Evolutionary conservation across 1,140 invertebrate species (phyloP).

Genomic region (Atta colombica): DNA sequence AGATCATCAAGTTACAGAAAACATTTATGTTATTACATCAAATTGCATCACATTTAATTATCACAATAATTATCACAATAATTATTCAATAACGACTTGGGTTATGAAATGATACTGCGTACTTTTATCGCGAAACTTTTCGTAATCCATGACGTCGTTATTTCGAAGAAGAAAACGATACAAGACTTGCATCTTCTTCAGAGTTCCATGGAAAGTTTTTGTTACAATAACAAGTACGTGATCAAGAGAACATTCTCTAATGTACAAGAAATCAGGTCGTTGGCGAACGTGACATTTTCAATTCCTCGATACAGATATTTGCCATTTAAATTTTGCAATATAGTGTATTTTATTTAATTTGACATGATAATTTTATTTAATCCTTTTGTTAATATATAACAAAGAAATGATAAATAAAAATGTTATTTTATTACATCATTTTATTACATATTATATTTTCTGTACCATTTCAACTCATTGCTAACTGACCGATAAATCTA

Average conservation of each 20-base stretch:
- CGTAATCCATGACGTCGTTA: constrained; percentile 45
- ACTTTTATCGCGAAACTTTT: constrained; percentile 21
- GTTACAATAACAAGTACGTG: constrained; percentile 69
- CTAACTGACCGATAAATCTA: not conserved
- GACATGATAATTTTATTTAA: not conserved
- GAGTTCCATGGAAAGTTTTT: constrained; percentile 49
- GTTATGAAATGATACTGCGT: not conserved
- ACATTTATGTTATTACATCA: not conserved
- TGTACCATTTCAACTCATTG: not conserved
- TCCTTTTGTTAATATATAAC: not conserved
- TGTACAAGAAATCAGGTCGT: constrained; percentile 1
- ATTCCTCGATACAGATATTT: not conserved
- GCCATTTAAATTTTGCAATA: no score
- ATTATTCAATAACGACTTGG: constrained; percentile 2
- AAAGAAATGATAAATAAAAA: constrained; percentile 4
- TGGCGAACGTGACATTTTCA: constrained; percentile 56
- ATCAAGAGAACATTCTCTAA: constrained; percentile 39
- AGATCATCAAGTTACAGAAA: not conserved
- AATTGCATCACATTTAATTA: constrained; percentile 36
- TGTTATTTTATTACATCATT: not conserved
- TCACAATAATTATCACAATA: not conserved
- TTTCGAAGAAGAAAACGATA: constrained; percentile 33
- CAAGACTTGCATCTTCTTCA: constrained; percentile 9
- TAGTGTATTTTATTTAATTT: no score
- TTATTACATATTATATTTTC: not conserved